Conservation (phyloP, 2,888 invertebrate genomes). For the Agrotis clavis region DNA sequence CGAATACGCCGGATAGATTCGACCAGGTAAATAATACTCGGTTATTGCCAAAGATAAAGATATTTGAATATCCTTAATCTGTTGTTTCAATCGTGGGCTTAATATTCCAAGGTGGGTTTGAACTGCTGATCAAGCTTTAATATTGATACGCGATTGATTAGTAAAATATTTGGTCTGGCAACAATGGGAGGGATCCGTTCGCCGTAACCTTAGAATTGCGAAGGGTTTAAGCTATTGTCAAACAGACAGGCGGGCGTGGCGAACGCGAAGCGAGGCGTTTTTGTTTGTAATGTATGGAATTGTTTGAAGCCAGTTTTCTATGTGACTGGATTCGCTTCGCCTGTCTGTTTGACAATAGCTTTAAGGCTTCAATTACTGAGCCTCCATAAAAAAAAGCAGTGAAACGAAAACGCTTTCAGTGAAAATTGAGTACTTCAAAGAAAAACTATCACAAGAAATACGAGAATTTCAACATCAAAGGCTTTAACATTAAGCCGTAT, state of each 20-base stretch:
- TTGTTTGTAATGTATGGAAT: no score
- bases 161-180: constrained; percentile 32
- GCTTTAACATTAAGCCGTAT: not conserved
- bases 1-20: constrained; percentile 37
- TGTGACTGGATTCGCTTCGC: no score
- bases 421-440: not conserved
- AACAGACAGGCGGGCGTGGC: no score
- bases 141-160: constrained; percentile 44
- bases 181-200: constrained; percentile 20
- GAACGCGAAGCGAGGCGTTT: no score
- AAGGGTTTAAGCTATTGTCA: constrained; percentile 2
- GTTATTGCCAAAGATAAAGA: constrained; percentile 31
- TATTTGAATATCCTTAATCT: constrained; percentile 46
- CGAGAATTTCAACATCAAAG: not conserved
- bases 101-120: constrained; percentile 11
- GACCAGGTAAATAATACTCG: constrained; percentile 35
- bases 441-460: not conserved
- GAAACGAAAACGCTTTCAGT: not conserved
- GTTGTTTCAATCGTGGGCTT: constrained; percentile 45
- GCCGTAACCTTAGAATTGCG: constrained; percentile 9
- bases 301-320: no score
- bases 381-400: not conserved
- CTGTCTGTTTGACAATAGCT: no score
- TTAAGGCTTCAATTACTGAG: not conserved
- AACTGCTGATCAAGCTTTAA: constrained; percentile 40